These are phyloP conservation scores for Trachelipus rathkii DNA, from an alignment of 1,140 invertebrate species.

Conservation along the genomic window DNA sequence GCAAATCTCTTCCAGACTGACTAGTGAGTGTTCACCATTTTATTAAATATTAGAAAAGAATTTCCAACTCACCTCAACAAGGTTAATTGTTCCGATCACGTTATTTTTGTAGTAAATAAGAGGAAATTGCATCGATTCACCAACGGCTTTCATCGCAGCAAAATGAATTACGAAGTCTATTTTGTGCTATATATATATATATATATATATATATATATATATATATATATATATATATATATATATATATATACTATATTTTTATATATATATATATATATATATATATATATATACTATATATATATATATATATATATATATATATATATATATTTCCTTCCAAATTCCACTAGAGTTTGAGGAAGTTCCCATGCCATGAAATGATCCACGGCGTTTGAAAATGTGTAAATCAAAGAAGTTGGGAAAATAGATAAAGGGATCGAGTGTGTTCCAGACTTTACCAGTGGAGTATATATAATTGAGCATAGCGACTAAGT, in stretches of 20 bases:
- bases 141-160: constrained; percentile 90
- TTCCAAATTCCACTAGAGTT: no score
- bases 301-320: not conserved
- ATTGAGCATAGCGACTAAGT: no score
- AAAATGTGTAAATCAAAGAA: no score
- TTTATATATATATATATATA: constrained; percentile 32
- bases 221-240: constrained; percentile 32
- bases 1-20: no score
- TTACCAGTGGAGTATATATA: no score
- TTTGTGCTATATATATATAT: constrained; percentile 63
- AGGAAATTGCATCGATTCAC: constrained; percentile 84
- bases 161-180: constrained; percentile 90
- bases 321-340: no score
- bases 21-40: no score
- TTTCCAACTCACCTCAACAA: constrained; percentile 65
- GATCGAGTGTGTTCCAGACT: no score
- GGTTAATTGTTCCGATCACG: constrained; percentile 78
- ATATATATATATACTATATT: constrained; percentile 31
- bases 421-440: no score
- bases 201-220: constrained; percentile 40
- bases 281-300: constrained; percentile 14
- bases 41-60: no score
- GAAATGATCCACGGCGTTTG: no score
- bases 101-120: constrained; percentile 90
- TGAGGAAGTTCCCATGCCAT: no score